These are phyloP conservation scores for Drosophila hamatofila DNA, from an alignment of 2,888 invertebrate species.

Conservation along the genomic window DNA sequence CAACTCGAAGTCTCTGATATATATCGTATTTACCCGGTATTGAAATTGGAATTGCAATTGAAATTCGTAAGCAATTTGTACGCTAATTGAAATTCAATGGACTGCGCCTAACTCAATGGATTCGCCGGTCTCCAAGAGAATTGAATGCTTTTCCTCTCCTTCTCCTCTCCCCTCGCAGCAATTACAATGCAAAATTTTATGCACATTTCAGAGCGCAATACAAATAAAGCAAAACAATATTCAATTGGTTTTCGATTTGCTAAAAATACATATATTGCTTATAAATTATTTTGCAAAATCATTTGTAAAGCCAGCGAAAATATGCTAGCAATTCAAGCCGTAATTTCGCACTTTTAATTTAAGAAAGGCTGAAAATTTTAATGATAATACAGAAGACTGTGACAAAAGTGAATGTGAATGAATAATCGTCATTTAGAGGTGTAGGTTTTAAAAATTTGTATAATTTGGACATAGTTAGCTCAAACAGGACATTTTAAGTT, in stretches of 20 bases:
- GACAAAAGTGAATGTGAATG: no score
- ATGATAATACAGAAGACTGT: neutral
- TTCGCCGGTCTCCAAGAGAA: slow-evolving; percentile 9
- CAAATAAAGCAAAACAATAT: neutral
- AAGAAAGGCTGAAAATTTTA: neutral
- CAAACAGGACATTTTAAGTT: no score
- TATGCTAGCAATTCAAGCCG: neutral
- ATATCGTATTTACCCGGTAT: slow-evolving; percentile 49
- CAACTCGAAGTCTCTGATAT: slow-evolving; percentile 15
- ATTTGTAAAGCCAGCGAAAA: neutral
- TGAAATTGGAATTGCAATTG: slow-evolving; percentile 59
- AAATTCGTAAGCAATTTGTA: slow-evolving; percentile 63
- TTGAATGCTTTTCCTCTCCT: neutral
- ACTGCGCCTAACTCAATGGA: slow-evolving; percentile 36
- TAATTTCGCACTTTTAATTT: neutral
- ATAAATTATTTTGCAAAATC: slow-evolving; percentile 20
- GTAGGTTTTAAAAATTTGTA: no score
- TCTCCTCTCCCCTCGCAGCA: neutral
- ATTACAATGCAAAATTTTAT: slow-evolving; percentile 45
- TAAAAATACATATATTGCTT: slow-evolving; percentile 13
- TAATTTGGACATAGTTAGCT: no score
- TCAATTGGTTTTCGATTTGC: slow-evolving; percentile 3
- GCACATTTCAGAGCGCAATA: slow-evolving; percentile 28
- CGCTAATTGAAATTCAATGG: slow-evolving; percentile 73
- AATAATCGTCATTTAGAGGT: no score